A percentile compares a stretch with the other conserved stretches of the same genome.
These are phyloP conservation scores for Idris sp. DNA, from an alignment of 1,140 invertebrate species.

Conservation along the genomic window DNA sequence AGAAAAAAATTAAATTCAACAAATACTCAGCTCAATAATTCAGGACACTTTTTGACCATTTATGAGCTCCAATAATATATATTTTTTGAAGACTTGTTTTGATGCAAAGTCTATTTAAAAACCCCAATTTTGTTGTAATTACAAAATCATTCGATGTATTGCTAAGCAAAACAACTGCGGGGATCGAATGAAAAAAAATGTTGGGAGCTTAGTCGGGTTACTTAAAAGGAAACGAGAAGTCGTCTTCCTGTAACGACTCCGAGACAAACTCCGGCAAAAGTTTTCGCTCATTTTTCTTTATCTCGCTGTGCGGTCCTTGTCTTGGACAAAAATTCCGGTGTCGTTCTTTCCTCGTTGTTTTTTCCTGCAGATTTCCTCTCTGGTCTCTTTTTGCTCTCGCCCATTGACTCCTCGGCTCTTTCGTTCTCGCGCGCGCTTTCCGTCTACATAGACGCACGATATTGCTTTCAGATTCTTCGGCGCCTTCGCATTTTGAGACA, in stretches of 20 bases:
- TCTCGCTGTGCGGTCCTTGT: constrained; percentile 33
- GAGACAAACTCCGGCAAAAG: constrained; percentile 44
- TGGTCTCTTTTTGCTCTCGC: constrained; percentile 53
- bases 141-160: too few relatives aligned
- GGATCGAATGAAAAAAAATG: too few relatives aligned
- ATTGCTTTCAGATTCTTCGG: constrained; percentile 71
- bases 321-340: constrained; percentile 9
- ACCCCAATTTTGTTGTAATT: too few relatives aligned
- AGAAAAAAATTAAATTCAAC: too few relatives aligned
- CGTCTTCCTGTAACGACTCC: constrained; percentile 29
- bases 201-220: too few relatives aligned
- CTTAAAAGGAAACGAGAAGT: too few relatives aligned
- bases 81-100: too few relatives aligned
- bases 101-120: too few relatives aligned
- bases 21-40: too few relatives aligned
- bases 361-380: constrained; percentile 41
- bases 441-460: constrained; percentile 58
- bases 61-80: too few relatives aligned
- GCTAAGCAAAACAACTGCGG: too few relatives aligned
- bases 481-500: constrained; percentile 68
- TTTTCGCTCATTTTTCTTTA: constrained; percentile 57
- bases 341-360: constrained; percentile 46
- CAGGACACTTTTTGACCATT: too few relatives aligned
- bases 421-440: constrained; percentile 25
- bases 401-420: constrained; percentile 57